Evolutionary conservation across 2,113 vertebrate genomes (phyloP), one percentile per base, ranked within the genome.

Genomic region (Silurus glanis): DNA sequence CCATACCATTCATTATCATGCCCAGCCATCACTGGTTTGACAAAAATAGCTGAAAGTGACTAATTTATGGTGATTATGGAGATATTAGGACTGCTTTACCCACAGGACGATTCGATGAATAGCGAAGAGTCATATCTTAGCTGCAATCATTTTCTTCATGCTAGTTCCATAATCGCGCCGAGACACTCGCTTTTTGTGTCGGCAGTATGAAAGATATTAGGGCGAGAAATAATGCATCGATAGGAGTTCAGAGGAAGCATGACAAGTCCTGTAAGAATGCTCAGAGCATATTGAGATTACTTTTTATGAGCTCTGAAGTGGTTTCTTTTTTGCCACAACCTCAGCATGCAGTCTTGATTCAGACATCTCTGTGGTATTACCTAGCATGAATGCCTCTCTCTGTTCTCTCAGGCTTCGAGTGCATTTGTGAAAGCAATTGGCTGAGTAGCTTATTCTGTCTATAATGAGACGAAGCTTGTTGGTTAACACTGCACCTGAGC

Each of bases 181-280:
- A 72, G 79, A 37, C 80, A 83, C 75, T 88, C 82, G 82, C n/a
- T 67, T 79, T 85, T 85, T 87, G 67, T 87, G 67, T 87, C 25
- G 49, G 79, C 66, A 64, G 19, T 82, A 10, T 64, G 74, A 82
- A 89, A 76, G 58, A 75, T 81, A 84, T 85, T 66, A 83, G 45
- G 28, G 69, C 51, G 45, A 85, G 53, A 49, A 78, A 79, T 56
- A 79, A 53, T 81, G 80, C 69, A 62, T 56, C 21, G 85, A 84
- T 85, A 78, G 66, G 49, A 89, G 81, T 81, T 67, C 51, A 25
- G 7, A 66, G 10, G 61, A 86, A 72, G 79, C 80, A 56, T 47
- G 61, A 9, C 28, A 55, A 56, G 28, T 67, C 83, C 74, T 86
- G 51, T 55, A 86, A 64, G 74, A 82, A 76, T 37, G 74, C 72